phyloP scores from a whole-genome alignment of 2,797 vertebrate genomes.

The Urophycis tenuis region DNA sequence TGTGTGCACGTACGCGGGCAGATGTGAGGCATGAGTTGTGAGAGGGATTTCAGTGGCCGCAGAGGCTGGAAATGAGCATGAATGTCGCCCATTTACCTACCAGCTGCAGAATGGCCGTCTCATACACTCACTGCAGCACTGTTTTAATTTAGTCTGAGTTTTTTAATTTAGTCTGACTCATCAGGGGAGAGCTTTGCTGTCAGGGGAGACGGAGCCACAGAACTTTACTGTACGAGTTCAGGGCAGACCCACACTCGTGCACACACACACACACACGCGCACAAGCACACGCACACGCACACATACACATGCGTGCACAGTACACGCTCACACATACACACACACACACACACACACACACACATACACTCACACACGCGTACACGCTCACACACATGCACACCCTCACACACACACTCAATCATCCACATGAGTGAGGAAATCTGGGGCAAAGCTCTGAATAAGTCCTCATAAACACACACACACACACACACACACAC shows the following conservation, averaged over 20 bases:
- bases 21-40: neutral
- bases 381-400: neutral
- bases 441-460: neutral
- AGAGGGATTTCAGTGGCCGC: neutral
- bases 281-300: neutral
- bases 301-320: neutral
- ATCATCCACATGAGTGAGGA: neutral
- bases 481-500: neutral
- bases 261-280: neutral
- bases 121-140: neutral
- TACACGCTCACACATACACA: too few relatives aligned
- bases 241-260: neutral
- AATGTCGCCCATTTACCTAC: neutral
- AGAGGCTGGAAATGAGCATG: neutral
- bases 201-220: neutral
- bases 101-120: neutral
- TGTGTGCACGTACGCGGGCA: neutral
- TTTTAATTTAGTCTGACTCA: conserved; percentile 6
- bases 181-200: neutral
- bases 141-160: neutral
- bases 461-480: neutral
- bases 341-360: neutral
- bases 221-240: neutral
- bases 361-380: neutral
- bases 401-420: too few relatives aligned